A percentile compares a stretch with the other conserved stretches of the same genome.
phyloP scores from a whole-genome alignment of 2,113 vertebrate genomes.

The Tautogolabrus adspersus region DNA sequence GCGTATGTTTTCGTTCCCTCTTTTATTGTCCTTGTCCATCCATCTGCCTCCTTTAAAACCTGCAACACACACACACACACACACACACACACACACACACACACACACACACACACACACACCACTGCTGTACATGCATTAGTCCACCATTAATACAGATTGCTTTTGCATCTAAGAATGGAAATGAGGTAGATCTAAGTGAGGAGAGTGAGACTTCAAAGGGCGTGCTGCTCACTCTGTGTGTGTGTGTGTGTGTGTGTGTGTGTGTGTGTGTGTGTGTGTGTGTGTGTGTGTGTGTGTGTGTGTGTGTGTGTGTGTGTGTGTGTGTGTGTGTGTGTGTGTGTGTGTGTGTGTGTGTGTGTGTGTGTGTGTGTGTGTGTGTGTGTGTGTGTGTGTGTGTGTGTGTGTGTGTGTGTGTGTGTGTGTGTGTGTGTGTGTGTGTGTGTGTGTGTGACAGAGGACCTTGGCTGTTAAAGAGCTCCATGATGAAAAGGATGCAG shows the following conservation, averaged over 20 bases:
- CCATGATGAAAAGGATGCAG: constrained; percentile 76
- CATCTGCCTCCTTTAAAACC: constrained; percentile 68
- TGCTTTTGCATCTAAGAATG: constrained; percentile 77
- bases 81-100: constrained; percentile 38
- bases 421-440: constrained; percentile 34
- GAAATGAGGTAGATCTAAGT: constrained; percentile 79
- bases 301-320: constrained; percentile 34
- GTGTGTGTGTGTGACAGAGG: constrained; percentile 70
- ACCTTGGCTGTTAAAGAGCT: constrained; percentile 70
- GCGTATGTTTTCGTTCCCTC: constrained; percentile 49
- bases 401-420: constrained; percentile 42
- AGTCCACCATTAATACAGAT: constrained; percentile 80
- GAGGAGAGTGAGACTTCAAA: constrained; percentile 81
- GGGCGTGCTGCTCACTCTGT: constrained; percentile 56
- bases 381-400: constrained; percentile 35
- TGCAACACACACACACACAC: constrained; percentile 28
- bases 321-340: constrained; percentile 35
- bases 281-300: constrained; percentile 42
- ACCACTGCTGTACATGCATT: constrained; percentile 67
- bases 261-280: constrained; percentile 35
- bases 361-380: constrained; percentile 34
- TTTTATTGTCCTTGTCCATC: constrained; percentile 67
- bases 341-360: constrained; percentile 42
- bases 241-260: constrained; percentile 57
- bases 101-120: constrained; percentile 37